Evolutionary conservation across 2,113 vertebrate genomes (phyloP), one percentile per base, ranked within the genome.

Genomic region (Grammomys dolichurus): DNA sequence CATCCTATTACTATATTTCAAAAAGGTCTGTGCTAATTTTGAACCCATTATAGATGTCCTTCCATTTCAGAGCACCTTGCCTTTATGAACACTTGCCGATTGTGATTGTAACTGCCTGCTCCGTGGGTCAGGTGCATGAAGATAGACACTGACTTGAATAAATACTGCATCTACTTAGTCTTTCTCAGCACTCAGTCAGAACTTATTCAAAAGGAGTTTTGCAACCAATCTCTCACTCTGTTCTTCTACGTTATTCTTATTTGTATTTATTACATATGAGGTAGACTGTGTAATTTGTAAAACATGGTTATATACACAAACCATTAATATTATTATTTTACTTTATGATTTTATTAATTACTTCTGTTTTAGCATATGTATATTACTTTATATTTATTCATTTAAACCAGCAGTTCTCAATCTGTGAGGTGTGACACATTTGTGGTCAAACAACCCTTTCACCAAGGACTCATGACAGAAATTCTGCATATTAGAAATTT

Each of bases 1-100:
- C 91, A 78, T 94, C 31, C 24, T 91, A 65, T 31, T 86, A 84
- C n/a, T 26, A 16, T 13, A 73, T 84, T 90, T 84, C 63, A 84
- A 84, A 91, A 95, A 93, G 14, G 20, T 51, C 73, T n/a, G 89
- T 33, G 26, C 89, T 73, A 89, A 94, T 87, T 84, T 84, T 89
- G 87, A 96, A 54, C 48, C 60, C 10, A 78, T 40, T 70, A 22
- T 48, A 73, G 48, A 84, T 28, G 24, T 26, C 6, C 43, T 91
- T 91, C 73, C 16, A 46, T 89, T 96, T 63, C 78, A 87, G 86
- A 89, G 75, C 40, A 77, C 22, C 54, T 54, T 76, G 31, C 9
- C 72, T 54, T 91, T 90, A 56, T 14, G 76, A 87, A 28, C 56
- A 81, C 58, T 72, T 72, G 51, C 54, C 33, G 13, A 51, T 89